Percentiles rank a stretch among this genome's conserved stretches.
phyloP scores from a whole-genome alignment of 2,888 invertebrate species.

The Pseudococcus jackbeardsleyi region DNA sequence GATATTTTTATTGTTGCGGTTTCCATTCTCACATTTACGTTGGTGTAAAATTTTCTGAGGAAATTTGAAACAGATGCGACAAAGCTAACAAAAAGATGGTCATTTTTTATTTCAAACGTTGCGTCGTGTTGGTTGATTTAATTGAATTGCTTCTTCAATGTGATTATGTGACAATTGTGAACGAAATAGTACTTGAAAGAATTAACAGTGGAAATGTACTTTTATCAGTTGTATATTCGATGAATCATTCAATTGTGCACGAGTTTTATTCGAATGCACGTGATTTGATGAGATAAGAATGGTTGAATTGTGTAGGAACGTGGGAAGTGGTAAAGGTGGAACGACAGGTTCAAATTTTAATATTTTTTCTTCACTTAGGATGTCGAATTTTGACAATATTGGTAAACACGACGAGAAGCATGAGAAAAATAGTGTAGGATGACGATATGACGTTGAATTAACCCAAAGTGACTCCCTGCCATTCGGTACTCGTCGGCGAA shows the following conservation, averaged over 20 bases:
- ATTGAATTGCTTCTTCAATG: neutral
- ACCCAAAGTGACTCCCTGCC: neutral
- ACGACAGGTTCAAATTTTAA: neutral
- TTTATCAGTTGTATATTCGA: neutral
- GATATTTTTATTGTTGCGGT: slow-evolving; percentile 7
- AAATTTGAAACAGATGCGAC: neutral
- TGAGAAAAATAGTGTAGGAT: neutral
- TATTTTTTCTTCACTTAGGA: slow-evolving; percentile 14
- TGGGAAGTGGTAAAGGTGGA: too few relatives aligned
- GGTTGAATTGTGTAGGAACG: too few relatives aligned
- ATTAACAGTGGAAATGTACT: neutral
- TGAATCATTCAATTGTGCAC: too few relatives aligned
- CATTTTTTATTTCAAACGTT: neutral
- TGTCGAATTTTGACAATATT: neutral
- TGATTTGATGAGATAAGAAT: too few relatives aligned
- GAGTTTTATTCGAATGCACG: too few relatives aligned
- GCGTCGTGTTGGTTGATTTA: neutral
- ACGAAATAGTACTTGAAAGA: neutral
- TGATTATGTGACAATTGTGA: neutral
- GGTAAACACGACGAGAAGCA: neutral
- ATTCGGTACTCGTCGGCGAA: neutral
- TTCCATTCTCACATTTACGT: neutral
- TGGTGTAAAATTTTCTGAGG: neutral
- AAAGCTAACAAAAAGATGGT: neutral
- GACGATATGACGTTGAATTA: slow-evolving; percentile 9